Base-by-base conservation (phyloP, 1,140 invertebrate genomes). In the Neodiprion lecontei region DNA sequence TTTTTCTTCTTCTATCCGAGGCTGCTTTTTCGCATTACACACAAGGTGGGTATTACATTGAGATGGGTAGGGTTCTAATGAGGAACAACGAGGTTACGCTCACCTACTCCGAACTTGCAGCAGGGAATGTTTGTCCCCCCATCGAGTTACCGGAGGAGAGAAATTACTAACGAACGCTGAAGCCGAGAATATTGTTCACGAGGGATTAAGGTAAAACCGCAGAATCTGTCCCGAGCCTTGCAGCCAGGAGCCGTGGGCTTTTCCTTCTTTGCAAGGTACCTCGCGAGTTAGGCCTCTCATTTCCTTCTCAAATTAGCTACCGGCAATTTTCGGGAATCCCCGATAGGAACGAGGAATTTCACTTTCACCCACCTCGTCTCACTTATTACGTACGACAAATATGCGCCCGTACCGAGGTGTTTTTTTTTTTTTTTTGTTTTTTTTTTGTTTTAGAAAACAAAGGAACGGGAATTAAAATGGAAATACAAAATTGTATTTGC, bases 91-190 rank as follows among this genome's bases (percentile, higher is more conserved):
- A 61, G 53, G 11, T 40, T 40, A 40, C 28, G 28, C 5, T 40
- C 28, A 40, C 28, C 28, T 40, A 40, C 53, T 23, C 7, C 14
- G 67, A 69, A 69, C 11, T 8, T 65, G 12, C 61, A 14, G 17
- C 61, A 21, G 12, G 17, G 12, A 21, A 14, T 17, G 61, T 65
- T 65, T 14, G 28, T 49, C 70, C 76, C 69, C 72, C 72, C 69
- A 70, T 49, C 0, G 68, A 40, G 61, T 47, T 17, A 28, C 68
- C 50, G 74, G 68, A 75, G 74, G 75, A 75, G 75, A 75, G 75
- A 72, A 74, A 75, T 77, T 77, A 77, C 66, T 69, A 69, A 69
- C 40, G 67, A 69, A 69, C 67, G 67, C 40, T 69, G 11, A 69
- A 69, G 67, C 67, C 67, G 67, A 47, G 67, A 69, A 69, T 21